Base-by-base conservation (phyloP, 2,888 invertebrate genomes). In the Torymus aiolomorphi region DNA sequence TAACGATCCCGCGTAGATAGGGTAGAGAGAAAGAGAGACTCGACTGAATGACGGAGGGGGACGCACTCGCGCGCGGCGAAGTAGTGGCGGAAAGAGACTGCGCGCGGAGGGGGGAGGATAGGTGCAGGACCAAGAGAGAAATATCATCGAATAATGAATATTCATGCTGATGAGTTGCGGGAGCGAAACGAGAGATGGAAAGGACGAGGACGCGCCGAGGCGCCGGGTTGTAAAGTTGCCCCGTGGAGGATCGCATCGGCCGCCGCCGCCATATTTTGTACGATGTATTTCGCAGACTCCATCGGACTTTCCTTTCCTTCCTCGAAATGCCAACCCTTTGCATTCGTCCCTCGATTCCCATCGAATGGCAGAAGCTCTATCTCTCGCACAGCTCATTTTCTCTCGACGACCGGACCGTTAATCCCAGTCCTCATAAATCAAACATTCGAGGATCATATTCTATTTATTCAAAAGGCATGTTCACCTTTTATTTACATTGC, bases 131-230 rank as follows among this genome's bases (percentile, higher is more conserved):
- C 70, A 74, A 74, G 80, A 84, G 88, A 88, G 89, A 89, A 90
- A 89, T 89, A 89, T 90, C 89, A 89, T 90, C 89, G 88, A 89
- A 89, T 89, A 88, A 89, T 89, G 89, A 89, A 89, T 90, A 89
- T 89, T 89, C 89, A 89, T 89, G 89, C 85, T 87, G 88, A 90
- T 88, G 89, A 89, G 89, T 88, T 87, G 88, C 86, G 87, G 87
- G 88, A 87, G 89, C 86, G 85, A 84, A 84, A 85, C 84, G 85
- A 85, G 86, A 87, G 87, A 87, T 86, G 85, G 86, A 87, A 86
- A 86, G 86, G 84, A 85, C 85, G 85, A 84, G 84, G 84, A 85
- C 84, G 85, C 84, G 83, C 82, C 78, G 82, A 77, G 84, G 85
- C 85, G 84, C 83, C 82, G 85, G 87, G 88, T 85, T 88, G 88